Evolutionary conservation across 2,888 invertebrate species (phyloP).

Genomic region (Apotomis betuletana): DNA sequence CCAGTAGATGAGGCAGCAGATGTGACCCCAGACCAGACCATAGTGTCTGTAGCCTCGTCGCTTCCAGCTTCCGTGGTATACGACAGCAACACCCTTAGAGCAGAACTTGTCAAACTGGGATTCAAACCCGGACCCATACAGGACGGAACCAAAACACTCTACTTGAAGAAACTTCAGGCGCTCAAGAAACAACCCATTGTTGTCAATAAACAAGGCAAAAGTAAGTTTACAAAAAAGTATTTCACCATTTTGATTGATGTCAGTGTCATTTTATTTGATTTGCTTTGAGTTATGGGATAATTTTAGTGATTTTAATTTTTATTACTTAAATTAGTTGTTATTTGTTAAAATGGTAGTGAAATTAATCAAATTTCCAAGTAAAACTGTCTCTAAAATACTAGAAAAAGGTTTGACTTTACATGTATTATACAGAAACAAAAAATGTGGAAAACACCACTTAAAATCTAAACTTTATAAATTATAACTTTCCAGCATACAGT

Average conservation of each 20-base stretch:
- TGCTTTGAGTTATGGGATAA: conserved; percentile 27
- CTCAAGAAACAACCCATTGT: conserved; percentile 72
- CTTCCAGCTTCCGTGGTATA: conserved; percentile 85
- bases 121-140: conserved; percentile 92
- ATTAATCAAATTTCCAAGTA: conserved; percentile 61
- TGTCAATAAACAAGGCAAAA: conserved; percentile 55
- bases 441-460: not conserved
- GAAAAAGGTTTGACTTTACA: conserved; percentile 48
- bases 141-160: conserved; percentile 88
- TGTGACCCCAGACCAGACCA: conserved; percentile 65
- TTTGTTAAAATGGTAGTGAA: conserved; percentile 49
- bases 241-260: conserved; percentile 16
- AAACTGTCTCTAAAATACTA: conserved; percentile 47
- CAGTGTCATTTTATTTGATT: conserved; percentile 40
- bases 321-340: conserved; percentile 20
- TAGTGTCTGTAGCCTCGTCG: conserved; percentile 78
- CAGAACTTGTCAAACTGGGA: conserved; percentile 86
- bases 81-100: conserved; percentile 86
- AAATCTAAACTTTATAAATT: no score
- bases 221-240: conserved; percentile 51
- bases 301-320: conserved; percentile 35
- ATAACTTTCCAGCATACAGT: conserved; percentile 82
- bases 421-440: not conserved
- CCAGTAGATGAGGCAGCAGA: conserved; percentile 66
- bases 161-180: conserved; percentile 88